phyloP scores from a whole-genome alignment of 2,113 vertebrate genomes.

The Dolichotis patagonum region DNA sequence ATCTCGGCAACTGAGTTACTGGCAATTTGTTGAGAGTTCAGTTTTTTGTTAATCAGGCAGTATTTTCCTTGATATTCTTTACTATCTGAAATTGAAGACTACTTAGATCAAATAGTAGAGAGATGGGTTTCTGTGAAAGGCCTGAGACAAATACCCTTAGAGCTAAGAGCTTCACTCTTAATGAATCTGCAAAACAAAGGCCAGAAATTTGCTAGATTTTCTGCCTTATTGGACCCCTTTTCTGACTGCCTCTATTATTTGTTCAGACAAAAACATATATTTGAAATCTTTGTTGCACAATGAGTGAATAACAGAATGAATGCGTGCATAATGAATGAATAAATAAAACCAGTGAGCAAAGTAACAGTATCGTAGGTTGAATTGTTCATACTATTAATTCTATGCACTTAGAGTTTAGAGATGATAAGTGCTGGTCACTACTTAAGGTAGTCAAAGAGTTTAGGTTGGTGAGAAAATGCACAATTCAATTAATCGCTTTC shows the following conservation, averaged over 20 bases:
- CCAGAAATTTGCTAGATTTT: background rate
- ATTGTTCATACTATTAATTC: background rate
- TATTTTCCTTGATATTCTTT: background rate
- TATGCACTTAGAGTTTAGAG: background rate
- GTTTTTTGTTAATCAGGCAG: background rate
- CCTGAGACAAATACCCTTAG: background rate
- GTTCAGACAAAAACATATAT: background rate
- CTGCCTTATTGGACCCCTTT: background rate
- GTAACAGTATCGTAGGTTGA: background rate
- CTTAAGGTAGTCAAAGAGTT: background rate
- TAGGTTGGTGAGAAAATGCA: background rate
- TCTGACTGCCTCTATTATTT: background rate
- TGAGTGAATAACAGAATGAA: background rate
- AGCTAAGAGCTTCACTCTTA: background rate
- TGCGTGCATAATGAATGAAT: background rate
- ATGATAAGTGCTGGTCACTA: background rate
- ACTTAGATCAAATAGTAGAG: background rate
- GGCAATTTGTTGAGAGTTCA: background rate
- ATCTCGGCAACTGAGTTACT: background rate
- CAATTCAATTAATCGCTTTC: background rate
- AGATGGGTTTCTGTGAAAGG: background rate
- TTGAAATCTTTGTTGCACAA: background rate
- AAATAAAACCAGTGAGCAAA: constrained; percentile 7
- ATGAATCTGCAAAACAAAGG: background rate
- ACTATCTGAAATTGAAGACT: background rate